These are phyloP conservation scores for Tinea trinotella DNA, from an alignment of 2,888 invertebrate species.

Conservation along the genomic window DNA sequence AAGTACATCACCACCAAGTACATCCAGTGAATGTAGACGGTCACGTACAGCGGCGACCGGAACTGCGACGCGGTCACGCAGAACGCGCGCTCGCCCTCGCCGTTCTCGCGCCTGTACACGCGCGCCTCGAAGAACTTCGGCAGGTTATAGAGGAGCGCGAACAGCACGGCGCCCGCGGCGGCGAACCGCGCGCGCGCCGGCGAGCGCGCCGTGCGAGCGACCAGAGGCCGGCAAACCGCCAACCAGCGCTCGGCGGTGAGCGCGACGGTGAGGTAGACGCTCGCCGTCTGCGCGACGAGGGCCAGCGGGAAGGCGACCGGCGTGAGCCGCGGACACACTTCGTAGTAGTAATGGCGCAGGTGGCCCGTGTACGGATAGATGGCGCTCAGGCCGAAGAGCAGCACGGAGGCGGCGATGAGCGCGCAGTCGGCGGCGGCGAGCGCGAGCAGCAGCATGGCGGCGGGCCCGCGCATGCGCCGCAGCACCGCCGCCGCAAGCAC, in stretches of 20 bases:
- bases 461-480: conserved; percentile 94
- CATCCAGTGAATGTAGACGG: conserved; percentile 94
- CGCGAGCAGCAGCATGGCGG: conserved; percentile 94
- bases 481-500: conserved; percentile 91
- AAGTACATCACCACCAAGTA: conserved; percentile 95
- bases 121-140: conserved; percentile 84
- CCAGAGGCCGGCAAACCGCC: conserved; percentile 91
- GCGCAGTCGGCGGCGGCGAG: conserved; percentile 95
- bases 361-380: conserved; percentile 86
- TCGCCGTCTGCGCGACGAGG: conserved; percentile 91
- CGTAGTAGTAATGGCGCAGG: conserved; percentile 83
- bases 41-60: conserved; percentile 80
- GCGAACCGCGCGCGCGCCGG: conserved; percentile 89
- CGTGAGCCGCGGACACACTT: conserved; percentile 85
- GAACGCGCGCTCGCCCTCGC: conserved; percentile 75
- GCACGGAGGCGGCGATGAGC: conserved; percentile 87
- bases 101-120: conserved; percentile 51
- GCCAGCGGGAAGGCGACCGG: conserved; percentile 87
- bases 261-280: conserved; percentile 91
- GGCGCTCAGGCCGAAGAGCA: conserved; percentile 89
- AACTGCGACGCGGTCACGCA: conserved; percentile 82
- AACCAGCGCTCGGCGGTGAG: conserved; percentile 96
- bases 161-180: conserved; percentile 84
- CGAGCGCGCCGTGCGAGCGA: conserved; percentile 91
- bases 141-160: conserved; percentile 88